Percentiles rank a stretch among this genome's conserved stretches.
These are phyloP conservation scores for Leptoclinus maculatus DNA, from an alignment of 2,797 vertebrate species.

Conservation along the genomic window DNA sequence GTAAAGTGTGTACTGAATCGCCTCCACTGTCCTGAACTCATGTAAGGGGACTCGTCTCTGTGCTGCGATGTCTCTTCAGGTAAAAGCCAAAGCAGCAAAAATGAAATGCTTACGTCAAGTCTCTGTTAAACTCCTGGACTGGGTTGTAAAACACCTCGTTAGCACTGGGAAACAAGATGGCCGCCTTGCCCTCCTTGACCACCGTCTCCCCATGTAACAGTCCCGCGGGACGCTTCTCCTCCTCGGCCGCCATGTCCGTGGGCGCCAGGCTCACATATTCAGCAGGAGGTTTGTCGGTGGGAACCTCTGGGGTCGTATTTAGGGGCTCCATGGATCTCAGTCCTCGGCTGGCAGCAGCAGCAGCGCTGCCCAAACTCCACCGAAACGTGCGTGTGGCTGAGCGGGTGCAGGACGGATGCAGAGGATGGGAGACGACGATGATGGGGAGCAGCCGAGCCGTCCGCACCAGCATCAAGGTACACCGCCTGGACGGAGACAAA, in stretches of 20 bases:
- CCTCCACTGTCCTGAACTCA: too few relatives aligned
- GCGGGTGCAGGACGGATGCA: background rate
- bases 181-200: slow-evolving; percentile 89
- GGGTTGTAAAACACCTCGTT: slow-evolving; percentile 97
- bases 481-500: slow-evolving; percentile 12
- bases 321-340: slow-evolving; percentile 72
- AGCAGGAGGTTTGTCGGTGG: background rate
- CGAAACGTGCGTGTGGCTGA: background rate
- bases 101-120: slow-evolving; percentile 89
- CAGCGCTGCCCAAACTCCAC: background rate
- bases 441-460: slow-evolving; percentile 9
- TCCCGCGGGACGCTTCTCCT: slow-evolving; percentile 29
- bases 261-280: background rate
- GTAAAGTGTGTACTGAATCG: too few relatives aligned
- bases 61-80: background rate
- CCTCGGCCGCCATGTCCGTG: background rate
- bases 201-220: slow-evolving; percentile 82
- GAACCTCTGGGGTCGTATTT: background rate
- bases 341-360: background rate
- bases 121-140: slow-evolving; percentile 95
- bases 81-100: background rate
- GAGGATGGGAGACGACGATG: slow-evolving; percentile 10
- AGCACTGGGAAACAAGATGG: slow-evolving; percentile 88
- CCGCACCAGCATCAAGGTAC: slow-evolving; percentile 52
- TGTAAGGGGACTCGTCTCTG: background rate